Base-by-base conservation (phyloP, 2,888 invertebrate species). In the Diarsia rubi region DNA sequence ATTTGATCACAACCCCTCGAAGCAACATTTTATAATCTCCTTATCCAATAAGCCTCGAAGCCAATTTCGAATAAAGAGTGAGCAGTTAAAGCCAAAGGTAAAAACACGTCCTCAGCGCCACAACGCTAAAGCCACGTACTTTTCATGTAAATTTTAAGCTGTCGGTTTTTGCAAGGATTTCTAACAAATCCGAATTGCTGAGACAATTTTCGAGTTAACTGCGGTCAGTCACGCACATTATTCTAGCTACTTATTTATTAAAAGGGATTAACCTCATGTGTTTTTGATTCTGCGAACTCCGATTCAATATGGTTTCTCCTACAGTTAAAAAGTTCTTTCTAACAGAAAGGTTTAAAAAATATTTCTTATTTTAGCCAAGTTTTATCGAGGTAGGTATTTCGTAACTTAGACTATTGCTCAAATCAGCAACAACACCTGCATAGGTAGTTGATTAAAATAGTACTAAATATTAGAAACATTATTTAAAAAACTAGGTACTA, bases 101-200 rank as follows among this genome's bases (percentile, higher is more conserved):
- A 91, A 92, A 93, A 92, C 90, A 91, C 91, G 89, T 91, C 88
- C 88, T 84, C 88, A 79, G 73, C 83, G 84, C 85, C 88, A 87
- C 81, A 86, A 75, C 88, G 88, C 86, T 92, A 90, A n/a, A 93
- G 89, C 92, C 92, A 90, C 90, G 91, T 92, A 92, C 91, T 92
- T 92, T 91, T 93, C 90, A 92, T 93, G 92, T 93, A 91, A 92
- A 93, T 93, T 93, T 93, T 90, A 93, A 92, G 92, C 91, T 90
- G 90, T 89, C 90, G 88, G 88, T 90, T 92, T 92, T 93, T 92
- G 88, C 90, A 81, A 90, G 91, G 90, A 91, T 92, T 91, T 90
- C 84, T 83, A 80, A 87, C 85, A 90, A 91, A 92, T 90, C 86
- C 85, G 88, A 90, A 91, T 91, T 89, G 89, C 87, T 86, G 86